phyloP scores from a whole-genome alignment of 2,113 vertebrate species.

The Cisticola juncidis region DNA sequence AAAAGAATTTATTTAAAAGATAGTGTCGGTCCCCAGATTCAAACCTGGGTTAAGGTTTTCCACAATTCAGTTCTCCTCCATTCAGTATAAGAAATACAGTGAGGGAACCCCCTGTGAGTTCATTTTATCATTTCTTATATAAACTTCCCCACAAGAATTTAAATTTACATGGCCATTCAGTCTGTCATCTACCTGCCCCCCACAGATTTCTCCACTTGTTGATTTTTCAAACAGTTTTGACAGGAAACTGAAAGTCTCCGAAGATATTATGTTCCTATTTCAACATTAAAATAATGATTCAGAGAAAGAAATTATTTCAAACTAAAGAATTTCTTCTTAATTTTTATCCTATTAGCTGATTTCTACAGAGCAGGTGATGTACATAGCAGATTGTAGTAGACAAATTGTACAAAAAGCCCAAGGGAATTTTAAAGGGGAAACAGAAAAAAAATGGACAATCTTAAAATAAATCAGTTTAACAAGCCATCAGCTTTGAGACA shows the following conservation, averaged over 20 bases:
- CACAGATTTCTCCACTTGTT: neutral
- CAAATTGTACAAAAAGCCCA: neutral
- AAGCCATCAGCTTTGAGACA: neutral
- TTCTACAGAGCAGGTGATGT: neutral
- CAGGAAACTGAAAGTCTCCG: neutral
- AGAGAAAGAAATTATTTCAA: neutral
- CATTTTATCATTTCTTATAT: neutral
- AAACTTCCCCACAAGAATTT: neutral
- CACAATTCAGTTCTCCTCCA: neutral
- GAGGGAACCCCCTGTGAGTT: neutral
- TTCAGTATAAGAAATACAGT: neutral
- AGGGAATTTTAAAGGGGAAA: neutral
- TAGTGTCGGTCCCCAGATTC: neutral
- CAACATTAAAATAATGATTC: neutral
- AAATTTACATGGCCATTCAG: neutral
- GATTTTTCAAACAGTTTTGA: constrained; percentile 7
- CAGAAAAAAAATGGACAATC: neutral
- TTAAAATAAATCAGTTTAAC: constrained; percentile 16
- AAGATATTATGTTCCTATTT: neutral
- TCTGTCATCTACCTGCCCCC: neutral
- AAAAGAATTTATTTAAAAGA: neutral
- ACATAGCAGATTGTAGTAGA: neutral
- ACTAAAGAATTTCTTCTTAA: neutral
- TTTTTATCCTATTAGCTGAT: constrained; percentile 3
- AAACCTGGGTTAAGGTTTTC: neutral